A percentile compares a stretch with the other conserved stretches of the same genome.
These are phyloP conservation scores for Eulemur rufifrons DNA, from an alignment of 2,113 vertebrate genomes.

Conservation along the genomic window DNA sequence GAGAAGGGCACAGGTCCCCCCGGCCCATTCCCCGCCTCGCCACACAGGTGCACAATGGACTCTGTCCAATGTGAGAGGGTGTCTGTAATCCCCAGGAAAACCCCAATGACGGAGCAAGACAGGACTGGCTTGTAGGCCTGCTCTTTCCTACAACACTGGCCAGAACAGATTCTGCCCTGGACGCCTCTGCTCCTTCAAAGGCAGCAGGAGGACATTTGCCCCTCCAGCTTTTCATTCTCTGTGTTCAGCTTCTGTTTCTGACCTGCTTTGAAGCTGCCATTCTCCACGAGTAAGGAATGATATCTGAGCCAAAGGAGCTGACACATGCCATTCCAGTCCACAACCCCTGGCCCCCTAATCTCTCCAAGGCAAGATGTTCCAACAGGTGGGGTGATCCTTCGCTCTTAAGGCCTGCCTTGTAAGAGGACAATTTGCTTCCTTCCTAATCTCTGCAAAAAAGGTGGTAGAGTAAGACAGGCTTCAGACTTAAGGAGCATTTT, in stretches of 20 bases:
- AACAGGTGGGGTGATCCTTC: slow-evolving; percentile 11
- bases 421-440: slow-evolving; percentile 17
- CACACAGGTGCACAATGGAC: not conserved
- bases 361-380: slow-evolving; percentile 23
- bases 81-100: too few relatives aligned
- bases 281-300: not conserved
- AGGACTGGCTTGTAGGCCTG: not conserved
- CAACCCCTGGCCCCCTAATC: not conserved
- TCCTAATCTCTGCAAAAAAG: not conserved
- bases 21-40: not conserved
- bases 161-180: not conserved
- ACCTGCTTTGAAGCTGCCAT: not conserved
- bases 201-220: not conserved
- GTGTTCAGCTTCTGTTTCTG: not conserved
- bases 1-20: not conserved
- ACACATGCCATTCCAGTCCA: not conserved
- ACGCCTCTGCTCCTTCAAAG: not conserved
- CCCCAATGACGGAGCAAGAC: not conserved
- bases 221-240: not conserved
- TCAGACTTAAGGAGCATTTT: not conserved
- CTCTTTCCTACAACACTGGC: not conserved
- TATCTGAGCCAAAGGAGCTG: not conserved
- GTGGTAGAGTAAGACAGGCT: not conserved
- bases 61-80: rapidly evolving
- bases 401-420: not conserved